Evolutionary conservation across 2,888 invertebrate species (phyloP).

Genomic region (Oxyscelio sp.): DNA sequence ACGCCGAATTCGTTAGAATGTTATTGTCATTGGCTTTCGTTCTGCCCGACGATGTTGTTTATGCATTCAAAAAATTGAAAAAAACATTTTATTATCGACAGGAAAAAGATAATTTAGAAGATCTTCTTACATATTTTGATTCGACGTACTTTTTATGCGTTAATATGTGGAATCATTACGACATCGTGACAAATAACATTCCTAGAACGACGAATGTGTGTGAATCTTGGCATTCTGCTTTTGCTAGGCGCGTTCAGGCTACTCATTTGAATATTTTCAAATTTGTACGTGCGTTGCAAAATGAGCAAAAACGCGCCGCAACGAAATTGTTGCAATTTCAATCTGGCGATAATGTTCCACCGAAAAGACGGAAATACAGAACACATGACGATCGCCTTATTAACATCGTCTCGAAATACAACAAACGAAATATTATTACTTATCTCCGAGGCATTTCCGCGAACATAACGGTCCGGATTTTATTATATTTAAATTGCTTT

Average conservation of each 20-base stretch:
- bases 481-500: too few relatives aligned
- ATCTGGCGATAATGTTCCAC: background rate
- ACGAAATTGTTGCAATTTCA: background rate
- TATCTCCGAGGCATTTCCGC: background rate
- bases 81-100: background rate
- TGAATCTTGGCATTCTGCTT: slow-evolving; percentile 30
- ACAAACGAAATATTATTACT: background rate
- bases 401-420: background rate
- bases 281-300: slow-evolving; percentile 1
- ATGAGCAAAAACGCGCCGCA: background rate
- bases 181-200: background rate
- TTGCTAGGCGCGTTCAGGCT: slow-evolving; percentile 1
- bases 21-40: background rate
- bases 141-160: background rate
- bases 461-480: too few relatives aligned
- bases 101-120: background rate
- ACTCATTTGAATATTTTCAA: slow-evolving; percentile 1
- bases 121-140: background rate
- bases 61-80: slow-evolving; percentile 7
- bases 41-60: background rate
- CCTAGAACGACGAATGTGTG: slow-evolving; percentile 19
- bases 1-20: slow-evolving; percentile 3
- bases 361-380: background rate
- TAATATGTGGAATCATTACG: slow-evolving; percentile 25
- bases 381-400: background rate